These are phyloP conservation scores for Burhinus bistriatus DNA, from an alignment of 2,113 vertebrate genomes.

Conservation along the genomic window DNA sequence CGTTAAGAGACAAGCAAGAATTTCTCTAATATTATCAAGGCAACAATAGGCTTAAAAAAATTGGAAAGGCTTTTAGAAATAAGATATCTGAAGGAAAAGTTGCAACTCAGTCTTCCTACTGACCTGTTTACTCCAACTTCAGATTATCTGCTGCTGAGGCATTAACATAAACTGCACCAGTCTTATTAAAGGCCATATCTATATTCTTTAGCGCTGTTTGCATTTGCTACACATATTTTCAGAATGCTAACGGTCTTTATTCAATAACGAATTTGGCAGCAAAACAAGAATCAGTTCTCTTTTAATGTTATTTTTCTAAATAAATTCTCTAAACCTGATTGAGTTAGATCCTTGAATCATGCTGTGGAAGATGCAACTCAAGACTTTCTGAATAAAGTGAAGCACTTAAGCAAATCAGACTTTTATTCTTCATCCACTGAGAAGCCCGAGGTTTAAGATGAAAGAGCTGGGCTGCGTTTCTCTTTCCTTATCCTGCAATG, in stretches of 20 bases:
- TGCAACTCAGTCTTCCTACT: not conserved
- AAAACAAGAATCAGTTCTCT: slow-evolving; percentile 26
- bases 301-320: slow-evolving; percentile 37
- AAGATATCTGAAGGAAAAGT: slow-evolving; percentile 12
- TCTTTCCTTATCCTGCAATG: not conserved
- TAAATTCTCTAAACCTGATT: not conserved
- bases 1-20: not conserved
- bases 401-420: slow-evolving; percentile 23
- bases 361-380: not conserved
- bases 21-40: not conserved
- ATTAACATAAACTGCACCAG: slow-evolving; percentile 8
- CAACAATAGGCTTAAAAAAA: slow-evolving; percentile 6
- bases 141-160: slow-evolving; percentile 2
- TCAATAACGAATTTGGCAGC: slow-evolving; percentile 30
- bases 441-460: slow-evolving; percentile 33
- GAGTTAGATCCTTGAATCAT: slow-evolving; percentile 13
- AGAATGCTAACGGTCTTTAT: slow-evolving; percentile 1
- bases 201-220: slow-evolving; percentile 23
- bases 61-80: not conserved
- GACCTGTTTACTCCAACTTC: not conserved
- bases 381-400: slow-evolving; percentile 22
- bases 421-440: slow-evolving; percentile 1
- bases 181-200: not conserved
- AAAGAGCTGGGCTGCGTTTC: slow-evolving; percentile 42
- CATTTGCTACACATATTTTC: not conserved